Base-by-base conservation (phyloP, 2,797 vertebrate genomes). In the Phoeniculus purpureus region DNA sequence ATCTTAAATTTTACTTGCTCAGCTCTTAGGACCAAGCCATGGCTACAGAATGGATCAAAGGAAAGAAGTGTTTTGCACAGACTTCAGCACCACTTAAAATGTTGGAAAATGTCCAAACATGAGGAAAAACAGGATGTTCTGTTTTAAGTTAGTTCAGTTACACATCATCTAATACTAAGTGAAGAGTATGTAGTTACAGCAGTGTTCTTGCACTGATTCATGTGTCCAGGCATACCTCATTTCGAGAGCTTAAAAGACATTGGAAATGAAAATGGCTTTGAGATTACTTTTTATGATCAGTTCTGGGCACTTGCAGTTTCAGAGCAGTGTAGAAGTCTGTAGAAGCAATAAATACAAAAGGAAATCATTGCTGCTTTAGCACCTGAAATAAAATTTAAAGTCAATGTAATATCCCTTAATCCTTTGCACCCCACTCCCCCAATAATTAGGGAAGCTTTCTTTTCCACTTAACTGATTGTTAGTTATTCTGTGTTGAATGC, bases 401-500 rank as follows among this genome's bases (percentile, higher is more conserved):
- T 25, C 27, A 64, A 14, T 31, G 12, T 34, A 23, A 34, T 52
- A 6, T 45, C 43, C 26, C 9, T n/a, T 43, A 43, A 26, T 26
- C 27, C 15, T 26, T 12, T 50, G 3, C 17, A 3, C 12, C 5
- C 12, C 15, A 2, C 5, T 43, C 43, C 3, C 5, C 15, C 26
- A 29, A 3, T 19, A 54, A 50, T 85, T 68, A 62, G 25, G 22
- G 31, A 56, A 61, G 17, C 8, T 21, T 58, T 10, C 27, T 16
- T 16, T 2, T 1, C 5, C 4, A 6, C 5, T 6, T n/a, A 78
- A 34, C 6, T 2, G 8, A 3, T 16, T 48, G 14, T 67, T 31
- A 23, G 54, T 93, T 87, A 37, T 29, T 83, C 23, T 51, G 1
- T 61, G 16, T 79, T 75, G 37, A 77, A 62, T 40, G 26, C 34